Conservation (phyloP, 2,113 vertebrate genomes). For the Thamnaconus septentrionalis region DNA sequence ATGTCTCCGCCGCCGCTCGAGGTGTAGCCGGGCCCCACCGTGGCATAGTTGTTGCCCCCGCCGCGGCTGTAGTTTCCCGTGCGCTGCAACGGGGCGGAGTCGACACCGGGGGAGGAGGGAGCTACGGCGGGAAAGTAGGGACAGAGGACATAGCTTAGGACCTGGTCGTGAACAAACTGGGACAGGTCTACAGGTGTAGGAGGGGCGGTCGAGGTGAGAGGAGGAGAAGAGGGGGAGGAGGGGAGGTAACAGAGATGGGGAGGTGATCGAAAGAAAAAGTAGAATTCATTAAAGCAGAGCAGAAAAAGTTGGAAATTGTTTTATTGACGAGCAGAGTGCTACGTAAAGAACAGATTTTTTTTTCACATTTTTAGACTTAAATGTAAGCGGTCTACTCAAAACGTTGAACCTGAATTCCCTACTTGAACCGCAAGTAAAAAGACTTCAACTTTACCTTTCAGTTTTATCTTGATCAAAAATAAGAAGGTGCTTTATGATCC, state of each 20-base stretch:
- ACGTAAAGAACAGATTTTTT: too few species aligned
- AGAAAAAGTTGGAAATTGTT: too few species aligned
- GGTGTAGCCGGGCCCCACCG: slow-evolving; percentile 87
- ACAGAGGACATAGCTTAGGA: slow-evolving; percentile 98
- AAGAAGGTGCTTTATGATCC: too few species aligned
- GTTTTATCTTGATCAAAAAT: too few species aligned
- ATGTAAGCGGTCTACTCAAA: too few species aligned
- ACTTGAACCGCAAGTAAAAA: too few species aligned
- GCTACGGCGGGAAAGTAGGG: slow-evolving; percentile 97
- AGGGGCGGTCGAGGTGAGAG: slow-evolving; percentile 19
- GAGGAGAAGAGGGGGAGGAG: slow-evolving; percentile 10
- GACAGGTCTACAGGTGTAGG: slow-evolving; percentile 82
- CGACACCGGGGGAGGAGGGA: slow-evolving; percentile 99
- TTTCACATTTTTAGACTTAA: too few species aligned
- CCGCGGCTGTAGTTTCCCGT: slow-evolving; percentile 85
- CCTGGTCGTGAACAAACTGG: slow-evolving; percentile 90
- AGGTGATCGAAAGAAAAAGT: background rate
- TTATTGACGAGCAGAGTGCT: too few species aligned
- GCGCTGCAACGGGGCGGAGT: slow-evolving; percentile 99
- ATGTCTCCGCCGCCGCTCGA: slow-evolving; percentile 73
- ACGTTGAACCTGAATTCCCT: too few species aligned
- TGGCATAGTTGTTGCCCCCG: slow-evolving; percentile 72
- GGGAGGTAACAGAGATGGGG: slow-evolving; percentile 1
- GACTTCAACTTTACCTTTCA: too few species aligned
- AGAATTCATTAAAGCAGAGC: background rate